A percentile compares a stretch with the other conserved stretches of the same genome.
Evolutionary conservation across 2,888 invertebrate genomes (phyloP).

Genomic region (Eretmocerus hayati): DNA sequence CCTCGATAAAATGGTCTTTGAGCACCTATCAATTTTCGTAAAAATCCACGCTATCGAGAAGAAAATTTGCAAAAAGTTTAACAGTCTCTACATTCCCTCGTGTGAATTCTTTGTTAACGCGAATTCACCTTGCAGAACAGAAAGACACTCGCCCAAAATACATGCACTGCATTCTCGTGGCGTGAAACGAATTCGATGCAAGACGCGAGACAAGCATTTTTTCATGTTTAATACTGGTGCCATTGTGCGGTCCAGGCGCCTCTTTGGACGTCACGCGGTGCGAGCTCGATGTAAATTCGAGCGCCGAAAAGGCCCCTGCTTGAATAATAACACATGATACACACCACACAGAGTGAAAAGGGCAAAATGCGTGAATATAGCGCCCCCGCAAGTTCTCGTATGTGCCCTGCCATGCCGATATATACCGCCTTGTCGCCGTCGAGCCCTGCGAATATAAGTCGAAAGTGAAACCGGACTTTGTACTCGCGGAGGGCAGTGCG

Average conservation of each 20-base stretch:
- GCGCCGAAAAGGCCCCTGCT: constrained; percentile 1
- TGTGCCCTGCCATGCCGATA: too few species aligned
- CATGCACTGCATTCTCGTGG: too few species aligned
- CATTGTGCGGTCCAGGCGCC: not conserved
- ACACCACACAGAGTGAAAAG: not conserved
- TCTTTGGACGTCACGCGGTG: constrained; percentile 21
- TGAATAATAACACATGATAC: constrained; percentile 1
- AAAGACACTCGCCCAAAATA: too few species aligned
- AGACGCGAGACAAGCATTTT: not conserved
- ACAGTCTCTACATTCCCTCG: too few species aligned
- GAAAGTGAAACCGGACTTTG: constrained; percentile 10
- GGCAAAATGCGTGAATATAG: not conserved
- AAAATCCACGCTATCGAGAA: too few species aligned
- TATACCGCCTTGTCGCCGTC: too few species aligned
- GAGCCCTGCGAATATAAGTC: too few species aligned
- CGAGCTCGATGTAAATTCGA: constrained; percentile 15
- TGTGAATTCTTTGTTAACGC: not conserved
- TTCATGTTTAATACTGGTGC: too few species aligned
- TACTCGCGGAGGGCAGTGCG: constrained; percentile 7
- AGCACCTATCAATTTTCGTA: too few species aligned
- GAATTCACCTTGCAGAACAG: too few species aligned
- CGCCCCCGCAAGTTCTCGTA: constrained; percentile 2
- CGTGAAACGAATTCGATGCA: not conserved
- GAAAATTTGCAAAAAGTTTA: too few species aligned
- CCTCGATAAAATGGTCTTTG: too few species aligned